Percentiles rank a stretch among this genome's conserved stretches.
Conservation (phyloP, 1,140 invertebrate species). For the Teleopsis dalmanni region DNA sequence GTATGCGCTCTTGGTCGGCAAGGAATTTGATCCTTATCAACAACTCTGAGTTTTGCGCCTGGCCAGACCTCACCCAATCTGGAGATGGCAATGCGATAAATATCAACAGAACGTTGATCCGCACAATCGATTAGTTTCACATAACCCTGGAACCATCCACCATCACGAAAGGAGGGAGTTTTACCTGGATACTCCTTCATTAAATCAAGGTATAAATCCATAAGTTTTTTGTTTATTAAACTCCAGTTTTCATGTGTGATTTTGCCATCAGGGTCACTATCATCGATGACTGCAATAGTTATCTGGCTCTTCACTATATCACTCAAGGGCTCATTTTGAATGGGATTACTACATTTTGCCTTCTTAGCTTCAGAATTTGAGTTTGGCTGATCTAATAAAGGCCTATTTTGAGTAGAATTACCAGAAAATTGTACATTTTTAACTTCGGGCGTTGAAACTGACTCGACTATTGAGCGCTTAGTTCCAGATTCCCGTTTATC, state of each 20-base stretch:
- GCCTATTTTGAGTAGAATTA: too few relatives aligned
- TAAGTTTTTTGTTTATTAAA: neutral
- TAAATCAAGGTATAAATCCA: neutral
- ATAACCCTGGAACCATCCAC: neutral
- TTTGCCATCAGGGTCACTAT: neutral
- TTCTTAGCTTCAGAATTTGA: too few relatives aligned
- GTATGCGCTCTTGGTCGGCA: neutral
- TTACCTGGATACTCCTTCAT: neutral
- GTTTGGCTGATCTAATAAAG: too few relatives aligned
- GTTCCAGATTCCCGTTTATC: too few relatives aligned
- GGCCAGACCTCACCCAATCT: neutral
- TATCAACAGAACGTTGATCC: neutral
- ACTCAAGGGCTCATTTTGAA: neutral
- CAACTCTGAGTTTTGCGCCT: neutral
- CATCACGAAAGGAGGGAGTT: neutral
- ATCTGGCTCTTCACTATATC: neutral
- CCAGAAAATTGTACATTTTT: too few relatives aligned
- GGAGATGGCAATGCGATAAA: neutral
- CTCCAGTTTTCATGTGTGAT: neutral
- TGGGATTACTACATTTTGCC: too few relatives aligned
- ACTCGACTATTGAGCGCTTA: too few relatives aligned
- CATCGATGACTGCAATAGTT: neutral
- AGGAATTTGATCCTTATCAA: neutral
- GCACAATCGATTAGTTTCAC: neutral
- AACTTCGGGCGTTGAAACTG: too few relatives aligned